These are phyloP conservation scores for Drosophila neonasuta DNA, from an alignment of 2,888 invertebrate species.

Conservation along the genomic window DNA sequence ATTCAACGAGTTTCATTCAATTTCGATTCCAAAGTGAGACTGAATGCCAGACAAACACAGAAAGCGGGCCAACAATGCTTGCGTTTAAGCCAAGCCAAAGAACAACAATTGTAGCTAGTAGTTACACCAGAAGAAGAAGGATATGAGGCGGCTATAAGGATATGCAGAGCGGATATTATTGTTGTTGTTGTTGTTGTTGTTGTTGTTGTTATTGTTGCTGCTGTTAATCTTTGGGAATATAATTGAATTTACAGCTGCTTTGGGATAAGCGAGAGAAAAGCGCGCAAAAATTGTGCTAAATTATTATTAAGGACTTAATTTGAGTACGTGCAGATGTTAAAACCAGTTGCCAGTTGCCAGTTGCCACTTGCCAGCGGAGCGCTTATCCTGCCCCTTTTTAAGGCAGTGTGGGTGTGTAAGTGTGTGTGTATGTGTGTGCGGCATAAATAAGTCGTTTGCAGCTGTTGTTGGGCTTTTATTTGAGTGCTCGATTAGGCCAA, in stretches of 20 bases:
- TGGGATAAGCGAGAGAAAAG: constrained; percentile 6
- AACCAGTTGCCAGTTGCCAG: constrained; percentile 14
- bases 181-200: constrained; percentile 2
- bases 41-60: constrained; percentile 9
- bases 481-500: constrained; percentile 59
- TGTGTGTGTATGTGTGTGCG: constrained; percentile 31
- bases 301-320: constrained; percentile 53
- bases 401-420: not conserved
- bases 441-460: constrained; percentile 73
- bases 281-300: constrained; percentile 44
- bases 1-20: constrained; percentile 31
- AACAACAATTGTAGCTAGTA: constrained; percentile 16
- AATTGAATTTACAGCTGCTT: constrained; percentile 22
- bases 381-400: constrained; percentile 8
- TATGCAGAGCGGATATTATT: constrained; percentile 7
- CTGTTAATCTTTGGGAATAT: constrained; percentile 8
- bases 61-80: constrained; percentile 21
- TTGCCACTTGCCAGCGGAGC: constrained; percentile 3
- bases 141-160: constrained; percentile 6
- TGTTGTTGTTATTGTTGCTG: not conserved
- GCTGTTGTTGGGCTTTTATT: constrained; percentile 67
- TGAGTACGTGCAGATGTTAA: constrained; percentile 34
- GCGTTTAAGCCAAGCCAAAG: constrained; percentile 13
- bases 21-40: constrained; percentile 19
- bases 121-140: not conserved